A percentile compares a stretch with the other conserved stretches of the same genome.
These are phyloP conservation scores for Melitaea cinxia DNA, from an alignment of 1,140 invertebrate species.

Conservation along the genomic window DNA sequence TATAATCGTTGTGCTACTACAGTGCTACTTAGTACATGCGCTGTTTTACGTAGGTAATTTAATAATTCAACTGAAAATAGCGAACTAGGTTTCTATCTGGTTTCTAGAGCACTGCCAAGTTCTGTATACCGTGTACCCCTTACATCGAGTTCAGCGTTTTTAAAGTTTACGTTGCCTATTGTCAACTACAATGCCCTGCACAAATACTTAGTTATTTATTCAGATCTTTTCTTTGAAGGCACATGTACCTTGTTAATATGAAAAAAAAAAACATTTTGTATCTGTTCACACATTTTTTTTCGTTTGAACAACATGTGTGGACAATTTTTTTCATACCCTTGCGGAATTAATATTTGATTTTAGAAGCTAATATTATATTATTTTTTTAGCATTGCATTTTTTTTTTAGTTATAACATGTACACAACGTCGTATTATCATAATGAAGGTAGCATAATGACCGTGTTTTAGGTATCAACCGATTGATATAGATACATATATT, in stretches of 20 bases:
- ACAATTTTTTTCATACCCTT: no score
- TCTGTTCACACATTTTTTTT: conserved; percentile 11
- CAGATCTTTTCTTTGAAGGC: conserved; percentile 29
- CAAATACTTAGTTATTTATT: conserved; percentile 33
- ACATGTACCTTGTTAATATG: conserved; percentile 23
- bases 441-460: no score
- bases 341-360: no score
- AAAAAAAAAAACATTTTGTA: conserved; percentile 22
- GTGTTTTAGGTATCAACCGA: no score
- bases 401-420: no score
- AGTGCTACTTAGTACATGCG: conserved; percentile 20
- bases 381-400: no score
- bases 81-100: conserved; percentile 30
- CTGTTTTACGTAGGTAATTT: conserved; percentile 29
- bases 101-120: conserved; percentile 33
- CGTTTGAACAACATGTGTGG: no score
- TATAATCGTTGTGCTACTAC: conserved; percentile 11
- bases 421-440: no score
- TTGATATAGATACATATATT: no score
- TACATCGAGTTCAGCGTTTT: conserved; percentile 29
- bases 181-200: conserved; percentile 27
- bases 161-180: conserved; percentile 32
- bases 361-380: neutral
- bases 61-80: conserved; percentile 33
- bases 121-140: conserved; percentile 28